These are phyloP conservation scores for Odontesthes bonariensis DNA, from an alignment of 2,113 vertebrate genomes.

Conservation along the genomic window DNA sequence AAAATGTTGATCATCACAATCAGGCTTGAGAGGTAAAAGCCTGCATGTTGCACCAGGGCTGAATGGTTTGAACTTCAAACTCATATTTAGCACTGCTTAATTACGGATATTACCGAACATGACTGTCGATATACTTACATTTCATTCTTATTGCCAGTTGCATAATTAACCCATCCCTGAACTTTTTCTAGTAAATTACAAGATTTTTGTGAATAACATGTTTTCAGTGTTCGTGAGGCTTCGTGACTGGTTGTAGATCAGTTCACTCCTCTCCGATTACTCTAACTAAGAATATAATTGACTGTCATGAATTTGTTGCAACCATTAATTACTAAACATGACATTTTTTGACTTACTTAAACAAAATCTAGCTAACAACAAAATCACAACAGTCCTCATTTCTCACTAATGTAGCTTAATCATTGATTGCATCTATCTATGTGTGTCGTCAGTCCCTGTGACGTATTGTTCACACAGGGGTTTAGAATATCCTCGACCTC, in stretches of 20 bases:
- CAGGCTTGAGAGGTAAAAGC: not conserved
- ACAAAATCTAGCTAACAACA: not conserved
- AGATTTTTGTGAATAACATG: too few relatives aligned
- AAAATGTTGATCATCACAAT: too few relatives aligned
- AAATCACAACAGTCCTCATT: conserved; percentile 11
- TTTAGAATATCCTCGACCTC: conserved; percentile 73
- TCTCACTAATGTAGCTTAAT: conserved; percentile 28
- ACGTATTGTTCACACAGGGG: conserved; percentile 77
- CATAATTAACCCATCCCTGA: too few relatives aligned
- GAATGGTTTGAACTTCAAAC: not conserved
- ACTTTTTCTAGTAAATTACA: too few relatives aligned
- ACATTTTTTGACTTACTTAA: not conserved
- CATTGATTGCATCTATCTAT: conserved; percentile 54
- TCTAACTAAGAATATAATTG: too few relatives aligned
- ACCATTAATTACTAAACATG: too few relatives aligned
- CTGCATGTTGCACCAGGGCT: not conserved
- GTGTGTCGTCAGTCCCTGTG: conserved; percentile 79
- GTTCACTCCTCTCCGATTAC: too few relatives aligned
- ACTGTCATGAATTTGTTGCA: too few relatives aligned
- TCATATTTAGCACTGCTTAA: not conserved
- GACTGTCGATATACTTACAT: too few relatives aligned
- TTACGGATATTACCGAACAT: not conserved
- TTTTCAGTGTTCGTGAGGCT: too few relatives aligned
- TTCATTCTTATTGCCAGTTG: too few relatives aligned
- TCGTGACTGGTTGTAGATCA: too few relatives aligned